phyloP scores from a whole-genome alignment of 1,140 invertebrate species.

The Aradophagus sp. region DNA sequence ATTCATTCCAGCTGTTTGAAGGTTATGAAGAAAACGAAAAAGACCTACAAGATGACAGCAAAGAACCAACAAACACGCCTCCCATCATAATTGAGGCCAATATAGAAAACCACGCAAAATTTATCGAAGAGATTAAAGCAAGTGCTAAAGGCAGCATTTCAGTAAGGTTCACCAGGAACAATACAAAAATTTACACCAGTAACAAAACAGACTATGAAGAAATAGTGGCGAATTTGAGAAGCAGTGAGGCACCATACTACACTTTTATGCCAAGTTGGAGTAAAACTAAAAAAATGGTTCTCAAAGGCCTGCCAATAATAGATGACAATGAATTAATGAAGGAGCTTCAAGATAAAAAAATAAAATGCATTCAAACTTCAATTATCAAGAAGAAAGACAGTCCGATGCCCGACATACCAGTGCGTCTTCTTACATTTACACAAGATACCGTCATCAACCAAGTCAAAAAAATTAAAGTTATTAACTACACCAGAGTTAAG shows the following conservation, averaged over 20 bases:
- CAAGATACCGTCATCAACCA: background rate
- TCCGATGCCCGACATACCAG: background rate
- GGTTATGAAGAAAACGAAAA: too few relatives aligned
- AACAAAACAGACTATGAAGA: constrained; percentile 4
- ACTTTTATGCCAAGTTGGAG: constrained; percentile 14
- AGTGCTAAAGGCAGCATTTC: background rate
- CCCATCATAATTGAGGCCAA: background rate
- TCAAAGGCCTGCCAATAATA: constrained; percentile 16
- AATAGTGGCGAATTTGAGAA: background rate
- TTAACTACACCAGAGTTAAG: constrained; percentile 2
- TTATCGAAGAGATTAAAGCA: background rate
- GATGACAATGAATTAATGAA: background rate
- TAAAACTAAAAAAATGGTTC: constrained; percentile 3
- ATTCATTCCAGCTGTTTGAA: too few relatives aligned
- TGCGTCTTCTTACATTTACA: background rate
- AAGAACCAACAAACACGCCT: background rate
- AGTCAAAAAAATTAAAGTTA: constrained; percentile 9
- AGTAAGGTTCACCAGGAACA: background rate
- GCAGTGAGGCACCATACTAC: constrained; percentile 1
- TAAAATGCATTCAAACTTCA: background rate
- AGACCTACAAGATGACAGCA: too few relatives aligned
- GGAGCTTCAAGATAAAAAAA: background rate
- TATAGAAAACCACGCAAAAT: background rate
- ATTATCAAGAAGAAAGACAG: constrained; percentile 15
- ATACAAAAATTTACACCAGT: background rate